Evolutionary conservation across 2,113 vertebrate genomes (phyloP).

Genomic region (Misgurnus anguillicaudatus): DNA sequence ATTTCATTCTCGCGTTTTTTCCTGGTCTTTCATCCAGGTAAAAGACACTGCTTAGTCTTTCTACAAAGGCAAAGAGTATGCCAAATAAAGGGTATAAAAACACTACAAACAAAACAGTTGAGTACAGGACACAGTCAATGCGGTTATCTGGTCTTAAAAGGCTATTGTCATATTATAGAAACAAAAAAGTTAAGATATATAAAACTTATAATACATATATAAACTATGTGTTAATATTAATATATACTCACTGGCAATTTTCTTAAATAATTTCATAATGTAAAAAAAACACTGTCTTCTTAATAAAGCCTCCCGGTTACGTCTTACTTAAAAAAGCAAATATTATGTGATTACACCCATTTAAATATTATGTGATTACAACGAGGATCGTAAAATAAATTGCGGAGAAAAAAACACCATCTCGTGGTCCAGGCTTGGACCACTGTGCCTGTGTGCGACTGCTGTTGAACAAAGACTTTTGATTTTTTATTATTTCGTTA

Average conservation of each 20-base stretch:
- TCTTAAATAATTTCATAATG: too few species aligned
- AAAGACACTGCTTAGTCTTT: background rate
- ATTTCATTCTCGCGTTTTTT: constrained; percentile 92
- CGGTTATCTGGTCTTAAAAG: background rate
- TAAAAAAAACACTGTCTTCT: background rate
- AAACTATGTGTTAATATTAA: too few species aligned
- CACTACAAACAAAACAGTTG: background rate
- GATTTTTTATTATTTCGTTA: constrained; percentile 18
- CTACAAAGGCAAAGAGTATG: background rate
- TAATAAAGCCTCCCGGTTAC: background rate
- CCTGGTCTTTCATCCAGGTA: background rate
- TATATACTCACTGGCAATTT: background rate
- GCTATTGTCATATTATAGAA: too few species aligned
- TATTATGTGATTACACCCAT: constrained; percentile 21
- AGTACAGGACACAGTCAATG: background rate
- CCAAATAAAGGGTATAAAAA: background rate
- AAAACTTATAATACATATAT: background rate
- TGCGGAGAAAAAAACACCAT: background rate
- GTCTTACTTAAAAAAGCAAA: constrained; percentile 6
- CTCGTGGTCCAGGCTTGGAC: constrained; percentile 13
- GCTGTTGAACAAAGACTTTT: constrained; percentile 7
- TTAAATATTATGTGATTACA: background rate
- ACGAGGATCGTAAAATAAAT: constrained; percentile 32
- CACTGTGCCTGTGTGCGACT: background rate
- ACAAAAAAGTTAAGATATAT: background rate